phyloP scores from a whole-genome alignment of 2,888 invertebrate genomes.

The Drosophila pseudotalamancana region DNA sequence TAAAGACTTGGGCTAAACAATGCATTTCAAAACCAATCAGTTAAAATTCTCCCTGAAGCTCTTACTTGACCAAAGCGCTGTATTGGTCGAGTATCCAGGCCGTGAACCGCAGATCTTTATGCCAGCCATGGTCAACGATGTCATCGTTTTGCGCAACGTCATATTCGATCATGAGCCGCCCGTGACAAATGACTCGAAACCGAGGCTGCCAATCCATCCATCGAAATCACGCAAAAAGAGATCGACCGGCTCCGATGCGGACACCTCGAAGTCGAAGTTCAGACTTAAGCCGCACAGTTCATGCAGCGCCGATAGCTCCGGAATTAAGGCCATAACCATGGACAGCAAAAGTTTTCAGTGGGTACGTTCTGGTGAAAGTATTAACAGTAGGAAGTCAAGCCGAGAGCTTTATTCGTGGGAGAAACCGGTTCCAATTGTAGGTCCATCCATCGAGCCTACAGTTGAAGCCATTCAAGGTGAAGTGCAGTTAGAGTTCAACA shows the following conservation, averaged over 20 bases:
- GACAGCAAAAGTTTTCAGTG: not conserved
- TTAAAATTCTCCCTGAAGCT: constrained; percentile 50
- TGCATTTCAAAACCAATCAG: constrained; percentile 18
- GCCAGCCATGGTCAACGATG: constrained; percentile 26
- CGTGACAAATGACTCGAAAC: not conserved
- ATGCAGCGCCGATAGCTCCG: not conserved
- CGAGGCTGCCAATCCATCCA: not conserved
- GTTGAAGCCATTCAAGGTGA: not conserved
- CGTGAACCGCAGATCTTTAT: constrained; percentile 48
- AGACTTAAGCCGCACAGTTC: not conserved
- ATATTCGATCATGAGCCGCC: constrained; percentile 24
- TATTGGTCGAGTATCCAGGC: constrained; percentile 45
- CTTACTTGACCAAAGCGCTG: constrained; percentile 32
- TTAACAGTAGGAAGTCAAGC: not conserved
- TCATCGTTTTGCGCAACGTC: constrained; percentile 37
- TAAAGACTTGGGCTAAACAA: constrained; percentile 24
- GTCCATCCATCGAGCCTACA: not conserved
- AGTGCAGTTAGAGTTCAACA: too few relatives aligned
- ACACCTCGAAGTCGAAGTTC: not conserved
- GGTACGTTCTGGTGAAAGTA: constrained; percentile 5
- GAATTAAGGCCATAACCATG: not conserved
- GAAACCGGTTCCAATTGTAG: not conserved
- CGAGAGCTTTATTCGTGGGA: not conserved
- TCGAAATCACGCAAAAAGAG: not conserved
- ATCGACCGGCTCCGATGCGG: not conserved